Percentiles rank a stretch among this genome's conserved stretches.
Conservation (phyloP, 1,140 invertebrate species). For the Trigoniulus corallinus region DNA sequence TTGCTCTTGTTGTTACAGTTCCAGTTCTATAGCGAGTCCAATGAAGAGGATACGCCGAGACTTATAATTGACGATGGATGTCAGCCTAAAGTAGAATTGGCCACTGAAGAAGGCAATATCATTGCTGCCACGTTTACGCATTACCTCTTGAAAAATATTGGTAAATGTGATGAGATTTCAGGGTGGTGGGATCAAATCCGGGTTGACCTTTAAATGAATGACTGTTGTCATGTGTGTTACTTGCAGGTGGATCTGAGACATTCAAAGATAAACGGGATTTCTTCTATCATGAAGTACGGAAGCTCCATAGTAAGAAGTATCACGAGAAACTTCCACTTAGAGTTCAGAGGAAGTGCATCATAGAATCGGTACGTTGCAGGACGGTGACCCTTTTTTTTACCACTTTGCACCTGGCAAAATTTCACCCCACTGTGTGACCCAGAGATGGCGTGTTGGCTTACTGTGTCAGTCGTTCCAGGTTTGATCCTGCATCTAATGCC, state of each 20-base stretch:
- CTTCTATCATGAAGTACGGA: constrained; percentile 82
- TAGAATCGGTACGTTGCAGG: constrained; percentile 45
- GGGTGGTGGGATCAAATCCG: not conserved
- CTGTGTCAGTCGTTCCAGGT: too few species aligned
- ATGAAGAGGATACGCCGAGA: constrained; percentile 30
- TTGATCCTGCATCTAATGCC: too few species aligned
- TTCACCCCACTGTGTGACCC: too few species aligned
- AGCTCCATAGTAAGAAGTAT: constrained; percentile 63
- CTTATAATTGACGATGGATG: constrained; percentile 78
- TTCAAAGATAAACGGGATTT: constrained; percentile 92
- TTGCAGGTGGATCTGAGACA: constrained; percentile 66
- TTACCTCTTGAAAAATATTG: constrained; percentile 85
- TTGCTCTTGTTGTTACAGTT: constrained; percentile 25
- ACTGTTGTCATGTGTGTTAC: not conserved
- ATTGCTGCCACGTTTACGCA: constrained; percentile 84
- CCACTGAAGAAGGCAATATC: constrained; percentile 65
- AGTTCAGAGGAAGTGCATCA: constrained; percentile 56
- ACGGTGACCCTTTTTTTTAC: not conserved
- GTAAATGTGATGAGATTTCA: constrained; percentile 18
- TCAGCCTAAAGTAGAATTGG: constrained; percentile 64
- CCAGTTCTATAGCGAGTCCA: constrained; percentile 26
- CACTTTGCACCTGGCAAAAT: too few species aligned
- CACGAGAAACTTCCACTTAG: constrained; percentile 65
- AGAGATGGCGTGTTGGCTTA: too few species aligned
- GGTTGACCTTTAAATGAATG: not conserved